phyloP scores from a whole-genome alignment of 2,113 vertebrate species.

The Verasper variegatus region DNA sequence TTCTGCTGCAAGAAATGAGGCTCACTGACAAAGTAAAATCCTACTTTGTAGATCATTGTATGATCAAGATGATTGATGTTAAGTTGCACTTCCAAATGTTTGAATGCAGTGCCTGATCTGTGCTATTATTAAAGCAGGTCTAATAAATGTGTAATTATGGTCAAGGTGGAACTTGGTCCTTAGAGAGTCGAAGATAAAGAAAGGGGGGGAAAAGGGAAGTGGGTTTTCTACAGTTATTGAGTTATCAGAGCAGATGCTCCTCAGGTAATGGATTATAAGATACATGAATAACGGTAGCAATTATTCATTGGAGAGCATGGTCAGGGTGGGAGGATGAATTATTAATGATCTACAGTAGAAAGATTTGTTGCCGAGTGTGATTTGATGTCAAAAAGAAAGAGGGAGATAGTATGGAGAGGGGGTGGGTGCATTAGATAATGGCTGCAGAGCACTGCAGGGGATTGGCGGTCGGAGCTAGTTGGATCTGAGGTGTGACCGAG shows the following conservation, averaged over 20 bases:
- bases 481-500: slow-evolving; percentile 47
- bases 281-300: slow-evolving; percentile 58
- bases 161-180: not conserved
- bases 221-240: slow-evolving; percentile 20
- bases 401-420: not conserved
- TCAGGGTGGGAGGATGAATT: slow-evolving; percentile 38
- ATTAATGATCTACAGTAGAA: slow-evolving; percentile 54
- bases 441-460: slow-evolving; percentile 19
- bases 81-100: not conserved
- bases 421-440: slow-evolving; percentile 17
- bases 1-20: slow-evolving; percentile 61
- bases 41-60: slow-evolving; percentile 20
- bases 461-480: slow-evolving; percentile 2
- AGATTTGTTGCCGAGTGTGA: slow-evolving; percentile 52
- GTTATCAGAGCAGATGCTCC: slow-evolving; percentile 53
- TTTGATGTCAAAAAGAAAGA: slow-evolving; percentile 51
- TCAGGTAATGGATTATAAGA: slow-evolving; percentile 58
- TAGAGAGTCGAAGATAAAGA: slow-evolving; percentile 1
- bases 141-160: not conserved
- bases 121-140: slow-evolving; percentile 6
- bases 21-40: slow-evolving; percentile 38
- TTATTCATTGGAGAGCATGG: slow-evolving; percentile 56
- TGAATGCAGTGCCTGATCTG: not conserved
- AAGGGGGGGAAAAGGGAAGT: not conserved
- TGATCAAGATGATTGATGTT: slow-evolving; percentile 38